Evolutionary conservation across 2,888 invertebrate species (phyloP).

Genomic region (Troides oblongomaculatus): DNA sequence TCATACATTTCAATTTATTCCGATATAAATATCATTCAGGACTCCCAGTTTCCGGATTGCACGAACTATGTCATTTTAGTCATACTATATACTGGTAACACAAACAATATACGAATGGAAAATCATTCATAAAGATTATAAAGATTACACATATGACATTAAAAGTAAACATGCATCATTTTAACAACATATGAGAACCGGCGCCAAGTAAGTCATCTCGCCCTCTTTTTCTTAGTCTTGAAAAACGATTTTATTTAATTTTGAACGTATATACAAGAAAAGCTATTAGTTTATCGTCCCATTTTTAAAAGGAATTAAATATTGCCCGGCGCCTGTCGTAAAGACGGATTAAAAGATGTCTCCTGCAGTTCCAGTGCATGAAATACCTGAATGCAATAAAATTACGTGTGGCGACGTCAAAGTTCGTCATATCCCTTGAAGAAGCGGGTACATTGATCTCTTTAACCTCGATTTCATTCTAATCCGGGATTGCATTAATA

Average conservation of each 20-base stretch:
- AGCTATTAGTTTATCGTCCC: constrained; percentile 26
- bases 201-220: constrained; percentile 13
- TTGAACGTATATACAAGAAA: constrained; percentile 10
- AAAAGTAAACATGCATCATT: constrained; percentile 9
- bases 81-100: too few species aligned
- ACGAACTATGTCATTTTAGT: too few species aligned
- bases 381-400: constrained; percentile 18
- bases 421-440: constrained; percentile 3
- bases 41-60: too few species aligned
- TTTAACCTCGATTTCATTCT: constrained; percentile 30
- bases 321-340: constrained; percentile 19
- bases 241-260: background rate
- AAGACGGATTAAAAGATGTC: constrained; percentile 17
- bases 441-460: constrained; percentile 13
- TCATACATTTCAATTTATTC: too few species aligned
- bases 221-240: constrained; percentile 2
- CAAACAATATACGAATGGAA: background rate
- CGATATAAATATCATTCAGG: too few species aligned
- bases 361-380: constrained; percentile 2
- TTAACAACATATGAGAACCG: constrained; percentile 9
- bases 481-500: constrained; percentile 25
- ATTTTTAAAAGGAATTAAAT: constrained; percentile 22
- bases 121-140: constrained; percentile 12
- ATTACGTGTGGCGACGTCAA: constrained; percentile 10
- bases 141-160: constrained; percentile 6